Conservation (phyloP, 2,113 vertebrate genomes). For the Sander lucioperca region DNA sequence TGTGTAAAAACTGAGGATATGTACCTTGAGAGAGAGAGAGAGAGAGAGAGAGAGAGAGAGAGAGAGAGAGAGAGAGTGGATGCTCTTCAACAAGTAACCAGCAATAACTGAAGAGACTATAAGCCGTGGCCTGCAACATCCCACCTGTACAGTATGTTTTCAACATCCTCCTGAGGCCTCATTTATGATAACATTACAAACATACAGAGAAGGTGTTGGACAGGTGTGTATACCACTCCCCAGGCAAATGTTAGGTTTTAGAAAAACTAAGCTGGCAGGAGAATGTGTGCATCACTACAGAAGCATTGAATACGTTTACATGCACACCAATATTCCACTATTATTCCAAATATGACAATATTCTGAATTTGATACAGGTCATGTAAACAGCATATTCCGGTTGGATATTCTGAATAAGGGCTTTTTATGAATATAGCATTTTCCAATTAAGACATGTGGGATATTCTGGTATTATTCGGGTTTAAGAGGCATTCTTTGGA, state of each 20-base stretch:
- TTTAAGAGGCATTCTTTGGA: too few relatives aligned
- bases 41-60: background rate
- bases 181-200: conserved; percentile 43
- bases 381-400: too few relatives aligned
- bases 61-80: conserved; percentile 3
- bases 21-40: conserved; percentile 20
- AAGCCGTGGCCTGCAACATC: conserved; percentile 58
- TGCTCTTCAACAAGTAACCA: conserved; percentile 33
- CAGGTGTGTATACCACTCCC: conserved; percentile 9
- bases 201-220: background rate
- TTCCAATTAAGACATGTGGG: too few relatives aligned
- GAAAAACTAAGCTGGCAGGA: conserved; percentile 19
- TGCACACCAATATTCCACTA: too few relatives aligned
- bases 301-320: too few relatives aligned
- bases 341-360: too few relatives aligned
- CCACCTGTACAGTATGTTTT: conserved; percentile 40
- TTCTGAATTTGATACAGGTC: too few relatives aligned
- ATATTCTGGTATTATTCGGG: too few relatives aligned
- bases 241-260: conserved; percentile 27
- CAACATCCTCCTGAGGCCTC: conserved; percentile 33
- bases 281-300: background rate
- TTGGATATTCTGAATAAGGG: too few relatives aligned
- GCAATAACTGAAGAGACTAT: conserved; percentile 40
- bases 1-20: background rate
- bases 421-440: too few relatives aligned